These are phyloP conservation scores for Colletes latitarsis DNA, from an alignment of 1,140 invertebrate genomes.

Conservation along the genomic window DNA sequence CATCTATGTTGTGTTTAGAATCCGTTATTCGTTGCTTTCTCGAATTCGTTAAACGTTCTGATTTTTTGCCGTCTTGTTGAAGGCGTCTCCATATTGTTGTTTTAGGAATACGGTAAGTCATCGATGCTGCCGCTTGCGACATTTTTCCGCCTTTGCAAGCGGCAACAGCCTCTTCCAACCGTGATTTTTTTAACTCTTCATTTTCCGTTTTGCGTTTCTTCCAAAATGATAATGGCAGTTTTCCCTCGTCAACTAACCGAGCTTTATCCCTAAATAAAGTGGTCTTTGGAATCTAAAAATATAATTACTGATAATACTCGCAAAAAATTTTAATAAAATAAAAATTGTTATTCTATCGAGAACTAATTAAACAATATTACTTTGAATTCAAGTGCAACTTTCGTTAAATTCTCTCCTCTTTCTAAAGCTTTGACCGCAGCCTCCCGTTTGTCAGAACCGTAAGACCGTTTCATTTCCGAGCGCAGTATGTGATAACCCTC, in stretches of 20 bases:
- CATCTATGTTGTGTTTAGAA: slow-evolving; percentile 25
- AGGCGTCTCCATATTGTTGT: slow-evolving; percentile 84
- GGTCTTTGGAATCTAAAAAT: slow-evolving; percentile 83
- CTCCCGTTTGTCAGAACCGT: slow-evolving; percentile 79
- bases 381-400: slow-evolving; percentile 81
- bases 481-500: slow-evolving; percentile 76
- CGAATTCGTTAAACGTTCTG: slow-evolving; percentile 28
- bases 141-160: slow-evolving; percentile 83
- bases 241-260: slow-evolving; percentile 81
- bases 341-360: slow-evolving; percentile 8
- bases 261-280: slow-evolving; percentile 83
- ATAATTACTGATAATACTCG: slow-evolving; percentile 16
- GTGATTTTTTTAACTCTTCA: slow-evolving; percentile 79
- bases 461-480: slow-evolving; percentile 78
- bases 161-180: slow-evolving; percentile 82
- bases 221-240: slow-evolving; percentile 80
- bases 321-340: slow-evolving; percentile 2
- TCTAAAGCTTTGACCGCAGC: slow-evolving; percentile 82
- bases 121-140: slow-evolving; percentile 83
- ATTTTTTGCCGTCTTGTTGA: slow-evolving; percentile 75
- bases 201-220: slow-evolving; percentile 80
- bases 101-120: slow-evolving; percentile 83
- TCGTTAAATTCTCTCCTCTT: slow-evolving; percentile 82
- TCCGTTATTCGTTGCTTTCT: slow-evolving; percentile 43
- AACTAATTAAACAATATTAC: slow-evolving; percentile 60